Evolutionary conservation across 2,888 invertebrate genomes (phyloP), one percentile per base, ranked within the genome.

Genomic region (Ctenicera cuprea): DNA sequence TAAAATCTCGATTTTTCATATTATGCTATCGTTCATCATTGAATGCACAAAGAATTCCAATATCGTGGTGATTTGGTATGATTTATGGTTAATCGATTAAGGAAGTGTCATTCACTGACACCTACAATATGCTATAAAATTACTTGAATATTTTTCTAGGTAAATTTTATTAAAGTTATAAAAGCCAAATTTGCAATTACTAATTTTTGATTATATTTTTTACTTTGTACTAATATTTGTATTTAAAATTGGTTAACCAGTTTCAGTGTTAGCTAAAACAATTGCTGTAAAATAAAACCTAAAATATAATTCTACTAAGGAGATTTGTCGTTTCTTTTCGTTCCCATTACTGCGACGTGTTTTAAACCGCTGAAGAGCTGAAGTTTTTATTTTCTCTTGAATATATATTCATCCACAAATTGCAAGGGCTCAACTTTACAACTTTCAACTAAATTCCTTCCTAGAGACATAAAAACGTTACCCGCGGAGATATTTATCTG

Each of bases 1-100:
- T 85, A 85, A 84, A 84, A 83, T 83, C 83, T 80, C 83, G 83
- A 85, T 85, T 85, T 85, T 85, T 84, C 84, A 85, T 83, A 84
- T 85, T 83, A 85, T 83, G 82, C 82, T 81, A 79, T 82, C 85
- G 84, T 85, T 84, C 83, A 84, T 84, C 85, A 84, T 79, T 78
- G 80, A 80, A 79, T 77, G 83, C 82, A 81, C 80, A 81, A 80
- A 80, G 82, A 85, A 84, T 84, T 84, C 38, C 83, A 85, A 85
- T 85, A 84, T 83, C 82, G 82, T 80, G 81, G 81, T 82, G 82
- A 83, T 82, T 82, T 83, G 80, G 80, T 82, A 80, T 83, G 84
- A 84, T 84, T 84, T 83, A 84, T 84, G 83, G 79, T 71, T 73
- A 79, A 79, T 82, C 82, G 81, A 84, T 83, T 83, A 79, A 77